Conservation (phyloP, 2,797 vertebrate species). For the Anableps anableps region DNA sequence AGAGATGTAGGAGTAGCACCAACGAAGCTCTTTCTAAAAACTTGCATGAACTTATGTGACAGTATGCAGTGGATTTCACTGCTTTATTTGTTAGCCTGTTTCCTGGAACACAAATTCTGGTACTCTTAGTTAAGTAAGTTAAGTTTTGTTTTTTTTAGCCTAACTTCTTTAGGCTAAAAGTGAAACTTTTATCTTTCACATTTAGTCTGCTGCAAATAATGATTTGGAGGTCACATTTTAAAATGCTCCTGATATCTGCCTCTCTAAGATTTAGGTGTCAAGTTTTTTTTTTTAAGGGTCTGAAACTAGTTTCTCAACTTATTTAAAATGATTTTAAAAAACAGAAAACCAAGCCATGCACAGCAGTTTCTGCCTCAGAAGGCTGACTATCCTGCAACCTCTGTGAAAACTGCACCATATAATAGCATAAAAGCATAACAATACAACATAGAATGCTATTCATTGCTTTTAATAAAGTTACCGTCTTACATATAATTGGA, state of each 20-base stretch:
- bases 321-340: background rate
- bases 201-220: background rate
- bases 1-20: background rate
- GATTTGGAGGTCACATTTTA: background rate
- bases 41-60: background rate
- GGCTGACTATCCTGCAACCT: background rate
- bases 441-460: too few relatives aligned
- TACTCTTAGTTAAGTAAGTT: background rate
- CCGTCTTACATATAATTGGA: background rate
- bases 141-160: too few relatives aligned
- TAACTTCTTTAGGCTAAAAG: background rate
- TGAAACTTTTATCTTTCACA: background rate
- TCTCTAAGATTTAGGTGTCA: background rate
- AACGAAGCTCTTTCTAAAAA: background rate
- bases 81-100: background rate
- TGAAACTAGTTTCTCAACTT: background rate
- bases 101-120: background rate
- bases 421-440: background rate
- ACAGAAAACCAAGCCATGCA: background rate
- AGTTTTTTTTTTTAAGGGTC: background rate
- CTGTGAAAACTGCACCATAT: background rate
- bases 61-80: background rate
- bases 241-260: background rate
- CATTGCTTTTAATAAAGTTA: background rate
- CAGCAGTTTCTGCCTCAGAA: background rate